Conservation (phyloP, 64 coral and sea anemone genomes). For the Hydrozoanthus tunicans region DNA sequence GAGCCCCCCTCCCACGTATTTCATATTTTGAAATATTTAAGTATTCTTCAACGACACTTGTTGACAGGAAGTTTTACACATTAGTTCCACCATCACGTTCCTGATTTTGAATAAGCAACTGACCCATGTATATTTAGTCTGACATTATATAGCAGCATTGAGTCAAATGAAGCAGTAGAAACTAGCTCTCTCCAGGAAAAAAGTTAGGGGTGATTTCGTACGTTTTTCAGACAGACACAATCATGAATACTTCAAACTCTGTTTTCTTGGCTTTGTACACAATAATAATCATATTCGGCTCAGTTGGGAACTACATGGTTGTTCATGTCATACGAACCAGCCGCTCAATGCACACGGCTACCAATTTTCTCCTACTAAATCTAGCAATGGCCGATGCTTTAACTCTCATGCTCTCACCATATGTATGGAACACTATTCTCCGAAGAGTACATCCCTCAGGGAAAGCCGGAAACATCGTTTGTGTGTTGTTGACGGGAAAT, state of each 20-base stretch:
- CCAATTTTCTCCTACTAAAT: slow-evolving; percentile 66
- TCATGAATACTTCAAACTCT: not conserved
- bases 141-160: not conserved
- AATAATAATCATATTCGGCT: slow-evolving; percentile 39
- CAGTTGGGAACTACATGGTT: slow-evolving; percentile 60
- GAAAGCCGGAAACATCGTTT: slow-evolving; percentile 20
- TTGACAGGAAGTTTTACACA: no score
- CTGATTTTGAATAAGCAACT: no score
- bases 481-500: slow-evolving; percentile 56
- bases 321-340: slow-evolving; percentile 53
- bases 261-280: slow-evolving; percentile 48
- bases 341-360: slow-evolving; percentile 63
- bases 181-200: not conserved
- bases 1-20: no score
- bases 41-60: no score
- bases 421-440: slow-evolving; percentile 36
- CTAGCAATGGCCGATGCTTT: slow-evolving; percentile 56
- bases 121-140: no score
- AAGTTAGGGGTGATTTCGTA: no score
- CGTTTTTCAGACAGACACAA: not conserved
- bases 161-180: not conserved
- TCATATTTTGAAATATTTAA: no score
- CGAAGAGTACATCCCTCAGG: slow-evolving; percentile 40
- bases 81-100: no score
- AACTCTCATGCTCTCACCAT: slow-evolving; percentile 28